Evolutionary conservation across 2,113 vertebrate genomes (phyloP).

Genomic region (Scalopus aquaticus): DNA sequence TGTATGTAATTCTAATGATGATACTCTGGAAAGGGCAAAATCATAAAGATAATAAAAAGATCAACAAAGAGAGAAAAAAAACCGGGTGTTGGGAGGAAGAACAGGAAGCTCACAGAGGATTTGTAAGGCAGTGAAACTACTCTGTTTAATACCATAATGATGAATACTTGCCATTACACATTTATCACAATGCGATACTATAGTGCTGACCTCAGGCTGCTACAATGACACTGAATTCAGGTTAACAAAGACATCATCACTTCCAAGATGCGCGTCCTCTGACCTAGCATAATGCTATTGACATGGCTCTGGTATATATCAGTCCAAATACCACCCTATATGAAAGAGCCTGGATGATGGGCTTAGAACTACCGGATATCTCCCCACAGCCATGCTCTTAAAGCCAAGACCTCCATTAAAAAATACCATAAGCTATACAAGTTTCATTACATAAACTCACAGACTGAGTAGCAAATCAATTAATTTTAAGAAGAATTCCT

Average conservation of each 20-base stretch:
- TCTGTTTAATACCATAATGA: background rate
- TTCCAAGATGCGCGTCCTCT: background rate
- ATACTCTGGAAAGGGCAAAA: background rate
- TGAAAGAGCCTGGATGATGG: no score
- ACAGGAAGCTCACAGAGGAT: background rate
- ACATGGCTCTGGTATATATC: background rate
- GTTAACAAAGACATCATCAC: background rate
- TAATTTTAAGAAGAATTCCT: background rate
- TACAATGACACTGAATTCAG: background rate
- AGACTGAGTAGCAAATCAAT: background rate
- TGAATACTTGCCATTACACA: background rate
- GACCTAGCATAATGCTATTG: no score
- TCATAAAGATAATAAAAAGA: background rate
- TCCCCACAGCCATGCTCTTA: background rate
- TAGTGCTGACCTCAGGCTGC: background rate
- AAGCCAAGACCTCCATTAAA: background rate
- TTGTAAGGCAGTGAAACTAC: background rate
- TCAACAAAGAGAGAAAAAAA: no score
- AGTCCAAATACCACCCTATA: background rate
- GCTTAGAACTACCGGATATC: fast-evolving
- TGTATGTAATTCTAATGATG: background rate
- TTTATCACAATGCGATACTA: background rate
- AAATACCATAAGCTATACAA: background rate
- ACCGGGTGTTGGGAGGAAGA: background rate
- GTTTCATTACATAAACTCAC: background rate